These are phyloP conservation scores for Corythornis vintsioides DNA, from an alignment of 2,113 vertebrate genomes.

Conservation along the genomic window DNA sequence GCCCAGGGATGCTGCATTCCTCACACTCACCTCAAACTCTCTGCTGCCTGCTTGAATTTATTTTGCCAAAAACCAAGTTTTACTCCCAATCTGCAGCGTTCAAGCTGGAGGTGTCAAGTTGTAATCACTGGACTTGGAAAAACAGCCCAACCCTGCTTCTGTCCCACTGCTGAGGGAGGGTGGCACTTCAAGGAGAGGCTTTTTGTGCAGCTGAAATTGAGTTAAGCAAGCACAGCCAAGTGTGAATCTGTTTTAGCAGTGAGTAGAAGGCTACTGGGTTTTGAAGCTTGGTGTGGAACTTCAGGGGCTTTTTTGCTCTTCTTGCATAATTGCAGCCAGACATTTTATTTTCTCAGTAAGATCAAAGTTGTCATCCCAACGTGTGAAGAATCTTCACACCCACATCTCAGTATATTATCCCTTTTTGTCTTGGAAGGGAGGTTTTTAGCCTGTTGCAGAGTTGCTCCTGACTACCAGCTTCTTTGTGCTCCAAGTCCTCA, in stretches of 20 bases:
- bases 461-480: neutral
- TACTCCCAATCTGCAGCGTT: neutral
- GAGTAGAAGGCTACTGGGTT: neutral
- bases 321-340: neutral
- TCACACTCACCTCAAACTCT: neutral
- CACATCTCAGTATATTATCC: neutral
- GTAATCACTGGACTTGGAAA: neutral
- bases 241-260: neutral
- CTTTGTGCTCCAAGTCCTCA: neutral
- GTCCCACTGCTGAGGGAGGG: neutral
- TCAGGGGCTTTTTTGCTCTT: neutral
- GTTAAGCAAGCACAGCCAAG: neutral
- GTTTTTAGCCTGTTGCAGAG: neutral
- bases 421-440: neutral
- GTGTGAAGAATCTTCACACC: conserved; percentile 6
- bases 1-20: neutral
- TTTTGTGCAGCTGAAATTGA: neutral
- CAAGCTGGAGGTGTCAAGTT: neutral
- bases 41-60: neutral
- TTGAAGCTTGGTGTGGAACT: neutral
- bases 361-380: neutral
- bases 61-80: neutral
- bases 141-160: neutral
- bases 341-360: conserved; percentile 2
- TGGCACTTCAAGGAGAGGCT: neutral